Conservation (phyloP, 2,888 invertebrate genomes). For the Trichopria drosophilae region DNA sequence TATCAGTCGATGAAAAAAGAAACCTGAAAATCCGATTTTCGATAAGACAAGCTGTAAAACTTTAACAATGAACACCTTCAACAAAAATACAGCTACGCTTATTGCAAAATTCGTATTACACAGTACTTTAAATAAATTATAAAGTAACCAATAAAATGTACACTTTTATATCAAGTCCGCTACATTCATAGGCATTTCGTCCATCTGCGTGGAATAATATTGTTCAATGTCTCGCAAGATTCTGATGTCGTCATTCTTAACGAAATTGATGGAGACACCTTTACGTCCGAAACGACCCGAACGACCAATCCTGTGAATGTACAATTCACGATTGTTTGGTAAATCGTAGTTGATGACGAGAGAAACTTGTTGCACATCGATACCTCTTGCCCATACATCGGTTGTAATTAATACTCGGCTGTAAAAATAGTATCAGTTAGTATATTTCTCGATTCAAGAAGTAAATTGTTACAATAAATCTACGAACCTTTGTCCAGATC, state of each 20-base stretch:
- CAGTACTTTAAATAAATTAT: too few species aligned
- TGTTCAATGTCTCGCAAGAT: conserved; percentile 99
- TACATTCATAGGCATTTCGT: conserved; percentile 99
- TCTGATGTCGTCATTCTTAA: conserved; percentile 97
- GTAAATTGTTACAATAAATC: too few species aligned
- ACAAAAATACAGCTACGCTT: too few species aligned
- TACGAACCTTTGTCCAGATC: conserved; percentile 81
- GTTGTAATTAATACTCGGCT: conserved; percentile 96
- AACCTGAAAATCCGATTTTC: too few species aligned
- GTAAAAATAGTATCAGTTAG: conserved; percentile 39
- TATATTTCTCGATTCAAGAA: too few species aligned
- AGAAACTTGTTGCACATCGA: conserved; percentile 99
- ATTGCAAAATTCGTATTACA: too few species aligned
- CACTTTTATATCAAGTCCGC: conserved; percentile 84
- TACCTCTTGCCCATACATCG: conserved; percentile 99
- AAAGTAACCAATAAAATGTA: too few species aligned
- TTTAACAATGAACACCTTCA: too few species aligned
- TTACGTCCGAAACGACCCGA: conserved; percentile 98
- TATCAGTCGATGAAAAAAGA: too few species aligned
- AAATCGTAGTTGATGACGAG: conserved; percentile 98
- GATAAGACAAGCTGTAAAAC: too few species aligned
- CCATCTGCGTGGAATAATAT: conserved; percentile 99
- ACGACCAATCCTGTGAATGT: conserved; percentile 98
- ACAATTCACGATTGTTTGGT: conserved; percentile 98
- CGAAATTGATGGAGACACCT: conserved; percentile 99